Base-by-base conservation (phyloP, 2,888 invertebrate genomes). In the Heliconius cydno region DNA sequence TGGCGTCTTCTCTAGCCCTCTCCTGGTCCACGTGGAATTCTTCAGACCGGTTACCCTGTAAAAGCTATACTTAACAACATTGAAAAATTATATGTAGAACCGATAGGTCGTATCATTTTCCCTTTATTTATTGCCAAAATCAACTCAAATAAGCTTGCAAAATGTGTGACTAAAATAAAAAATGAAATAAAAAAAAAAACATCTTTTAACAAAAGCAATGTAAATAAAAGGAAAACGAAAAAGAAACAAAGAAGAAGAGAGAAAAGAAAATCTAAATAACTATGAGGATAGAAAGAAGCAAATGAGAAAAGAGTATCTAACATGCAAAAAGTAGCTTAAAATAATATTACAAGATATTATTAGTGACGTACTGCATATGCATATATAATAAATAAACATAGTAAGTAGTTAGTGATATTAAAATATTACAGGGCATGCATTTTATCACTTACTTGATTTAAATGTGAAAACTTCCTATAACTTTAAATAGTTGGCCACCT, bases 1-100 rank as follows among this genome's bases (percentile, higher is more conserved):
- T 96, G 22, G 98, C 98, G 92, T 99, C 98, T 85, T 96, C 96
- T 82, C 97, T 95, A 30, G 99, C 99, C 83, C 93, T 95, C 13
- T 95, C 95, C 66, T 95, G 96, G 91, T 99, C 97, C 9, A 96
- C 96, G 22, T 96, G 95, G 88, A 97, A 96, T 84, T 97, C 97
- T 92, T 99, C 99, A 89, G 98, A 96, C 85, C 98, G 95, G 87
- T 97, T 97, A 68, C 97, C 97, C 95, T 96, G 88, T 79, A 91
- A 90, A 81, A 70, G 41, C 1, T 15, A 68, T 41, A 68, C 41
- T 41, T 68, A 46, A 41, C 10, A 68, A n/a, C 70, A 25, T 46
- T 15, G n/a, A 46, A 70, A 38, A 30, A 70, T 41, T 41, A 25
- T 41, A 28, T 19, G 25, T 46, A 28, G 5, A 70, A 25, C 13